Evolutionary conservation across 2,113 vertebrate species (phyloP), one percentile per base, ranked within the genome.

Genomic region (Ceratotherium simum): DNA sequence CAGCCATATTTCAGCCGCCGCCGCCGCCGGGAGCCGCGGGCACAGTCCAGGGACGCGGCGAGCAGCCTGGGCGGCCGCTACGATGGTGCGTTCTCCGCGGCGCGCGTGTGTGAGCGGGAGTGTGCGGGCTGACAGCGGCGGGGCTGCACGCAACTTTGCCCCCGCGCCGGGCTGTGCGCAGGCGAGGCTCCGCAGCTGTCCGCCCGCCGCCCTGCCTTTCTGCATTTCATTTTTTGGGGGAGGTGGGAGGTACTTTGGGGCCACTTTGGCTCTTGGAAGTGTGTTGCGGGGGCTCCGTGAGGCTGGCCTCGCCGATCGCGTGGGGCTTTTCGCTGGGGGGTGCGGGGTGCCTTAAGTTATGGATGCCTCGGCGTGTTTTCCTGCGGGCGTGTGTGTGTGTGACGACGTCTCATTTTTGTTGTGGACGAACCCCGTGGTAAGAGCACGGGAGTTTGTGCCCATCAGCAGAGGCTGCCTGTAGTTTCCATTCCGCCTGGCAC

Each of bases 71-170:
- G 96, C 95, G 95, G 97, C 98, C 97, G 97, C 97, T 90, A 98
- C 97, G 96, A 98, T 98, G 98, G 98, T 98, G 98, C 98, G 98
- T 98, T 97, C 80, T 96, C 90, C 91, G 97, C 88, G 93, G 96
- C 97, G 97, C 96, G 98, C 95, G 91, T 70, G 97, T 95, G 92
- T 69, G 96, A 94, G 96, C 96, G 51, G 64, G 90, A 83, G 96
- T 56, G 97, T 96, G 96, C 84, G 98, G 96, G 98, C 96, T 98
- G 98, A 98, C 98, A 98, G 98, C 98, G 51, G 95, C 97, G 86
- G 97, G 97, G 88, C 96, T 60, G 95, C 96, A 94, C 95, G 95
- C 96, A 97, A 97, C 98, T 98, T 97, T 94, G 94, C 94, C 97
- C 97, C 94, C 51, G 70, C 95, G 95, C 92, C 39, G 12, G 96